Evolutionary conservation across 2,888 invertebrate genomes (phyloP).

Genomic region (Nymphalis polychloros): DNA sequence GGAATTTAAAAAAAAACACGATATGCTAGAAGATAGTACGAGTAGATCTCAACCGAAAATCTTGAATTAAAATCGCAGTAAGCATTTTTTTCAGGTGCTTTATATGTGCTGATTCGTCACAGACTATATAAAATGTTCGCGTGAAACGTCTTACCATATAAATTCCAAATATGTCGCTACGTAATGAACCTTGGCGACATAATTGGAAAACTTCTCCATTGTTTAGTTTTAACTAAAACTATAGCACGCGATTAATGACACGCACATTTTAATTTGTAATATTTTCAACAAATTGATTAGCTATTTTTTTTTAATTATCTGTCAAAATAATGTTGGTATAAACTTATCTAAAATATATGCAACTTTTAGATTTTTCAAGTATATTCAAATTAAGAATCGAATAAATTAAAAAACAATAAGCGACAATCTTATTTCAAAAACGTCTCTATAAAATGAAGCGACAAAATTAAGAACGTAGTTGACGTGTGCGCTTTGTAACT

Average conservation of each 20-base stretch:
- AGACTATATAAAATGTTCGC: background rate
- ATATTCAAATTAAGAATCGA: no score
- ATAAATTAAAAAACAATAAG: no score
- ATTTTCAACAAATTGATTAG: background rate
- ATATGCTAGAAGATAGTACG: no score
- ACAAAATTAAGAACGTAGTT: slow-evolving; percentile 37
- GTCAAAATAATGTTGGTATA: no score
- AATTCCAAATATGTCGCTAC: background rate
- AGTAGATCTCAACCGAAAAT: no score
- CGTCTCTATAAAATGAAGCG: background rate
- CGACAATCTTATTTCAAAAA: no score
- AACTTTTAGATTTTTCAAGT: no score
- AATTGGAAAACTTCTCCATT: slow-evolving; percentile 35
- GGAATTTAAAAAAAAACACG: no score
- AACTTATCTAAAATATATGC: no score
- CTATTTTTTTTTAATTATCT: no score
- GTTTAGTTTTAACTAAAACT: slow-evolving; percentile 7
- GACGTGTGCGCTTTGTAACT: slow-evolving; percentile 36
- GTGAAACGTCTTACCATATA: background rate
- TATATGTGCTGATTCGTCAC: background rate
- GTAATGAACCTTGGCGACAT: slow-evolving; percentile 18
- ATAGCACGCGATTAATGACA: slow-evolving; percentile 33
- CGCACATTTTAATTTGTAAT: slow-evolving; percentile 24
- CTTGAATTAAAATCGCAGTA: no score
- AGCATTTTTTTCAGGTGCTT: no score